Conservation (phyloP, 2,888 invertebrate species). For the Catocala nupta region DNA sequence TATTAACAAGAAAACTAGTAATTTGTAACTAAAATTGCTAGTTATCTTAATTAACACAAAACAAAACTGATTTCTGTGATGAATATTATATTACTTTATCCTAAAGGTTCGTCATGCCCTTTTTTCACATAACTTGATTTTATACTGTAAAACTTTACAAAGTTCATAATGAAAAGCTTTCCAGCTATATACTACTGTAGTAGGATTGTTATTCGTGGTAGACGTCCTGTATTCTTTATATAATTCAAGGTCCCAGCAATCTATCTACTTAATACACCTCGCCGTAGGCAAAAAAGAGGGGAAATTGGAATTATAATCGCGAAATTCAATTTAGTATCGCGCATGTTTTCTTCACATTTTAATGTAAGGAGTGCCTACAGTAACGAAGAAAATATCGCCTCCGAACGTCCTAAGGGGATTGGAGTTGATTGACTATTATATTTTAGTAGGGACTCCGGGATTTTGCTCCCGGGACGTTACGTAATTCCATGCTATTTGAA, state of each 20-base stretch:
- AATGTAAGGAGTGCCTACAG: slow-evolving; percentile 11
- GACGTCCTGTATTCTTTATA: not conserved
- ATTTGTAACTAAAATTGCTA: no score
- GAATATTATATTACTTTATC: no score
- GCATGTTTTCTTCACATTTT: slow-evolving; percentile 16
- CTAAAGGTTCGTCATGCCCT: no score
- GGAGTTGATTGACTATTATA: slow-evolving; percentile 12
- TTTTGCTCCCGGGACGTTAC: not conserved
- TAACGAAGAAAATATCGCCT: slow-evolving; percentile 11
- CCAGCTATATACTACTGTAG: no score
- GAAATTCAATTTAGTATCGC: slow-evolving; percentile 55
- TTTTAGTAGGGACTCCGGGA: not conserved
- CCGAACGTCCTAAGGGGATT: slow-evolving; percentile 12
- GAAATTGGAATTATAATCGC: slow-evolving; percentile 55
- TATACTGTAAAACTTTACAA: no score
- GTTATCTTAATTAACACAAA: no score
- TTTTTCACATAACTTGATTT: no score
- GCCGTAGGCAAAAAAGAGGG: slow-evolving; percentile 31
- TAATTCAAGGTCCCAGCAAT: slow-evolving; percentile 18
- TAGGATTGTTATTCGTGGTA: not conserved
- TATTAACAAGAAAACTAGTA: no score
- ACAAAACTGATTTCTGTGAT: no score
- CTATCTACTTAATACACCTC: slow-evolving; percentile 33
- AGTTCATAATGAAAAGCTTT: no score
- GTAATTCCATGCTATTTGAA: not conserved